Percentiles rank a stretch among this genome's conserved stretches.
These are phyloP conservation scores for Luperina testacea DNA, from an alignment of 2,888 invertebrate genomes.

Conservation along the genomic window DNA sequence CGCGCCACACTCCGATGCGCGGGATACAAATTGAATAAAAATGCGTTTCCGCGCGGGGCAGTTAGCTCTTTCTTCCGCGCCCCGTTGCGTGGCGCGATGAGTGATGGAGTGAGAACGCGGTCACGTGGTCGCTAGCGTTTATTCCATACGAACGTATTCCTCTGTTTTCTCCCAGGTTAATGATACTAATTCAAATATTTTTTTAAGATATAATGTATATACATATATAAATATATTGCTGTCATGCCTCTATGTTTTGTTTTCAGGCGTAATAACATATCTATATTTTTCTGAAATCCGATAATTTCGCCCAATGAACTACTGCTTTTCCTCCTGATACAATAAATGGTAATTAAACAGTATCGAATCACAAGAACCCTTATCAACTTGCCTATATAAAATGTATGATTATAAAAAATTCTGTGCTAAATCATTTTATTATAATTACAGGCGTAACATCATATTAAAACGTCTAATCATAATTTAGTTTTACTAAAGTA, in stretches of 20 bases:
- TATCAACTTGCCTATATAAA: background rate
- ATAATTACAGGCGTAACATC: constrained; percentile 19
- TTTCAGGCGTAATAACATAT: background rate
- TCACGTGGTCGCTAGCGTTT: too few relatives aligned
- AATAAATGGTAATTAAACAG: background rate
- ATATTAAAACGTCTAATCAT: constrained; percentile 23
- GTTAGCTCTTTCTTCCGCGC: background rate
- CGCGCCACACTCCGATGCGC: background rate
- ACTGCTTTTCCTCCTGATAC: background rate
- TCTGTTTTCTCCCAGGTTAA: too few relatives aligned
- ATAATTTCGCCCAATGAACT: background rate
- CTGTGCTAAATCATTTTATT: constrained; percentile 29
- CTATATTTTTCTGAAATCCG: background rate
- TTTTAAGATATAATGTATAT: background rate
- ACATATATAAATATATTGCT: background rate
- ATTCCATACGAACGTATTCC: too few relatives aligned
- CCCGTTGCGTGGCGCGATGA: background rate
- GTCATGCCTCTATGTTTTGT: background rate
- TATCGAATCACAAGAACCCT: constrained; percentile 5
- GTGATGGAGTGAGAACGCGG: too few relatives aligned
- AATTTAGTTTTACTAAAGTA: constrained; percentile 31
- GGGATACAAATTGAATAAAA: background rate
- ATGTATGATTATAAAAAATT: background rate
- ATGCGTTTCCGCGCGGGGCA: background rate
- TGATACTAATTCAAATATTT: too few relatives aligned